Base-by-base conservation (phyloP, 2,797 vertebrate genomes). In the Eulemur mongoz region DNA sequence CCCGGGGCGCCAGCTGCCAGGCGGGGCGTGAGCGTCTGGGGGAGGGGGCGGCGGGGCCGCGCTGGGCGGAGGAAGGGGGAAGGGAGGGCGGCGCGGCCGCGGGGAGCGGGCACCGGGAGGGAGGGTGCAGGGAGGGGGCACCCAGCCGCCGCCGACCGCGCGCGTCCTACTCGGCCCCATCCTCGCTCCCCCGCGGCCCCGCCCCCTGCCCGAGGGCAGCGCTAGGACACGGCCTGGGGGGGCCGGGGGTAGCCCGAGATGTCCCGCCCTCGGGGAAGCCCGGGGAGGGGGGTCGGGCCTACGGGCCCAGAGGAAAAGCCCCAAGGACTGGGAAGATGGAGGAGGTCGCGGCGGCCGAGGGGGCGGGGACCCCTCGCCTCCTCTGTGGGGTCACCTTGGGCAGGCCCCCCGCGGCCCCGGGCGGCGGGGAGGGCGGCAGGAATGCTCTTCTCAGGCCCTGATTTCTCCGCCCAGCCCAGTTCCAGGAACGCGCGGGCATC, bases 1-100 rank as follows among this genome's bases (percentile, higher is more conserved):
- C 96, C 96, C 96, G 30, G 96, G 94, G 97, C 97, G 97, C 97
- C 97, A 98, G 97, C 97, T 98, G 97, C 97, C 96, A 98, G 97
- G 97, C 97, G 91, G 97, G 96, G 97, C 89, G 92, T 65, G 92
- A 61, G 84, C 78, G 86, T 15, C 38, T n/a, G 43, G 95, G 90
- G 88, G 87, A 88, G 80, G 97, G 96, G 95, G 97, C 61, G 94
- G 96, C 57, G 79, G 54, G 78, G 38, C 75, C 9, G 85, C 40
- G 91, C 95, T 17, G 94, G 79, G 93, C 69, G 22, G 76, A 86
- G n/a, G 61, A 90, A 45, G 93, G 91, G 86, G 85, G 35, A 20
- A 32, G 91, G 57, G 95, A 86, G 81, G 50, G 69, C 54, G 38
- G 73, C 43, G 54, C 9, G 69, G 81, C 93, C 50, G 43, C 72